Evolutionary conservation across 2,888 invertebrate species (phyloP).

Genomic region (Limenitis arthemis): DNA sequence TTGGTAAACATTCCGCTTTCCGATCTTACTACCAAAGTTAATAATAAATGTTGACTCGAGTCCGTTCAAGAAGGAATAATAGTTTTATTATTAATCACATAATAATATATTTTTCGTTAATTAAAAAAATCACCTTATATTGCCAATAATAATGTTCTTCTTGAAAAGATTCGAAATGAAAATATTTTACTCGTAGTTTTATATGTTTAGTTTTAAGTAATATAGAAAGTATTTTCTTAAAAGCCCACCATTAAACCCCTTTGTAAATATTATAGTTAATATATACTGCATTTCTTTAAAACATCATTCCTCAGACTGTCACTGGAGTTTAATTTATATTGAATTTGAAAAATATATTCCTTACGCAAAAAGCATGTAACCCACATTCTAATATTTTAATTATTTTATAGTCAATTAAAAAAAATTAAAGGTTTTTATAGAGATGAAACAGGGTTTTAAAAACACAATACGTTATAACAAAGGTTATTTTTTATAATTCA

Average conservation of each 20-base stretch:
- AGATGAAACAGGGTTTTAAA: too few species aligned
- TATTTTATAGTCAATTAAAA: too few species aligned
- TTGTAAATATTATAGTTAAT: constrained; percentile 16
- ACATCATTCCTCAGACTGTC: constrained; percentile 1
- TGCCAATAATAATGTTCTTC: too few species aligned
- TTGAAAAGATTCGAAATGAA: constrained; percentile 1
- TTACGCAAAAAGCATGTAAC: too few species aligned
- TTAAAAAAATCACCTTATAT: too few species aligned
- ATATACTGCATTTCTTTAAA: background rate
- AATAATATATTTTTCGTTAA: too few species aligned
- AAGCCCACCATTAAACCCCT: constrained; percentile 19
- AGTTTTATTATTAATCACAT: too few species aligned
- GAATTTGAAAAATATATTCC: background rate
- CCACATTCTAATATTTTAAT: too few species aligned
- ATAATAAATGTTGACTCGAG: constrained; percentile 4
- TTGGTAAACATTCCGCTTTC: constrained; percentile 12
- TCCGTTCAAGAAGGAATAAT: too few species aligned
- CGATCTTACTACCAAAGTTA: constrained; percentile 2
- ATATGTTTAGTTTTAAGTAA: constrained; percentile 5
- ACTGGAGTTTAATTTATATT: background rate
- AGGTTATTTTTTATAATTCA: too few species aligned
- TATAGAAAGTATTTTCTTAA: constrained; percentile 17
- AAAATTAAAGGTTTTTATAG: too few species aligned
- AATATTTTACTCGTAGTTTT: constrained; percentile 8
- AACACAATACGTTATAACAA: background rate